Evolutionary conservation across 2,888 invertebrate species (phyloP).

Genomic region (Drosophila rubida): DNA sequence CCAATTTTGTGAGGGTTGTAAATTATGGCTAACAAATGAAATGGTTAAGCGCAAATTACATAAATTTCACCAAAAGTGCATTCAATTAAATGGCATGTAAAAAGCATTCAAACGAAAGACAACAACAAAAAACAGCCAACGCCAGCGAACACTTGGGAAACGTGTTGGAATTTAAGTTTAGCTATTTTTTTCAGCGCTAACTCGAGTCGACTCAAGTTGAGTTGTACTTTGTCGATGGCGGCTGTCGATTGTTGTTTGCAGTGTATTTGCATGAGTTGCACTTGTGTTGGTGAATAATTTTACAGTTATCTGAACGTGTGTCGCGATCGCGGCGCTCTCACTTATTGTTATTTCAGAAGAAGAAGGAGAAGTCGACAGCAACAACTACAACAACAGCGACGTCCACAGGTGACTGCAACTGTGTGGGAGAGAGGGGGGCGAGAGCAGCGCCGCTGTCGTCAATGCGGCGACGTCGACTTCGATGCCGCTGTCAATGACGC

Average conservation of each 20-base stretch:
- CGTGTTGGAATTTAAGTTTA: slow-evolving; percentile 73
- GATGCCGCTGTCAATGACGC: slow-evolving; percentile 68
- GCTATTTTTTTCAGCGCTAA: slow-evolving; percentile 34
- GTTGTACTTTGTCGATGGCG: not conserved
- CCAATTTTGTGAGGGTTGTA: not conserved
- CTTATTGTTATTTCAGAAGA: slow-evolving; percentile 53
- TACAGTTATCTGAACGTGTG: slow-evolving; percentile 66
- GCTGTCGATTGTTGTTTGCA: slow-evolving; percentile 49
- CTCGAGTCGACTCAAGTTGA: not conserved
- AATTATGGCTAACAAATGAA: not conserved
- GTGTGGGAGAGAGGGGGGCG: not conserved
- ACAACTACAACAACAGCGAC: slow-evolving; percentile 17
- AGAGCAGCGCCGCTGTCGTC: slow-evolving; percentile 18
- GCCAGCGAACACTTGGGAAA: slow-evolving; percentile 57
- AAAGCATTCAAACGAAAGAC: slow-evolving; percentile 31
- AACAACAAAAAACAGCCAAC: slow-evolving; percentile 41
- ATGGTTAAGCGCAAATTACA: not conserved
- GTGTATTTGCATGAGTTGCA: slow-evolving; percentile 74
- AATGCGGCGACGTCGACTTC: slow-evolving; percentile 53
- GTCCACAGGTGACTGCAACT: slow-evolving; percentile 3
- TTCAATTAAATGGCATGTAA: slow-evolving; percentile 44
- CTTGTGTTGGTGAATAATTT: slow-evolving; percentile 64
- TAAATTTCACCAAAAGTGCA: slow-evolving; percentile 60
- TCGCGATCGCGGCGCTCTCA: slow-evolving; percentile 46
- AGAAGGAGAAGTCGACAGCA: slow-evolving; percentile 54